Evolutionary conservation across 1,140 invertebrate genomes (phyloP), one percentile per base, ranked within the genome.

Genomic region (Cotesia glomerata): DNA sequence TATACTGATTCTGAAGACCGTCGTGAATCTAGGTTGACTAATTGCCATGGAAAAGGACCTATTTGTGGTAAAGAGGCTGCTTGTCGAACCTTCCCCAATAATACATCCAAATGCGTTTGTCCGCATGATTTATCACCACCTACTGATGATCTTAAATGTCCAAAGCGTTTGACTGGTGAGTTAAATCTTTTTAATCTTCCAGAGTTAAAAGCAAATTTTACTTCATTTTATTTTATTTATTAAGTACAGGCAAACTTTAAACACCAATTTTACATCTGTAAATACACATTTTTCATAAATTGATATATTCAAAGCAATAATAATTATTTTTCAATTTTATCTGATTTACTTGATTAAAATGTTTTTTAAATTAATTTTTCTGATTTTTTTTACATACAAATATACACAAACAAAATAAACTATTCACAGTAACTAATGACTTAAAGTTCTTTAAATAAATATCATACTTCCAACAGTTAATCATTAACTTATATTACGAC

Each of bases 11-110:
- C 13, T 34, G 34, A 52, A 14, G 54, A 62, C 16, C 32, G 39
- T 18, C 9, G 9, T 2, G 26, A 72, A 5, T 32, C 61, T 5
- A 74, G 76, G 71, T 82, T 84, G 59, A 79, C 69, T 34, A 77
- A 83, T 65, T 87, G 85, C 76, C 73, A 68, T 54, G 77, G 79
- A 49, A 71, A 81, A 66, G 86, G 84, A 1, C 84, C 85, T 2
- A 89, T 90, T 45, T 93, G 92, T 75, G 90, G 89, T 2, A 82
- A 80, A 2, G 90, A 93, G 67, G 90, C 90, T 0, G 91, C 91
- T 0, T 93, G 92, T 76, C 86, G 84, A 11, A 78, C 70, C 34
- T 82, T 87, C 69, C 78, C 86, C 70, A 85, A 88, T 65, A 87
- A 86, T 4, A 86, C 85, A 2, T 89, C 91, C 66, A 89, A 86